Evolutionary conservation across 1,140 invertebrate genomes (phyloP).

Genomic region (Drosophila punjabiensis): DNA sequence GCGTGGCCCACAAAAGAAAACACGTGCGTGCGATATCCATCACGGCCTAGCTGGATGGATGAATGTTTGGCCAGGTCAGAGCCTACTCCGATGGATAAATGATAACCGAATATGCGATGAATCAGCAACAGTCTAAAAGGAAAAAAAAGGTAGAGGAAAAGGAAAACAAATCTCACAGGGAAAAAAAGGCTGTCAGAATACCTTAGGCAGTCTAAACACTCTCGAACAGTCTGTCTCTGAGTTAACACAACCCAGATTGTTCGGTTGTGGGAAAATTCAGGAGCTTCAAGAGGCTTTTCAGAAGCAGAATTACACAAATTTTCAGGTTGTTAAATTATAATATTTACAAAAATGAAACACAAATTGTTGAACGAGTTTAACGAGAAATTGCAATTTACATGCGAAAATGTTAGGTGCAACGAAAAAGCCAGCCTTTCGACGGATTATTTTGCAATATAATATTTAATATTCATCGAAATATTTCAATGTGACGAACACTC

Average conservation of each 20-base stretch:
- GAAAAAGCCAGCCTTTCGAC: neutral
- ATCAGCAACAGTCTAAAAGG: neutral
- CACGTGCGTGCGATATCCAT: slow-evolving; percentile 42
- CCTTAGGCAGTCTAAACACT: neutral
- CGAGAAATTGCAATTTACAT: neutral
- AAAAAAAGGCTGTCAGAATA: neutral
- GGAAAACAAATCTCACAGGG: neutral
- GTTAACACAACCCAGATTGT: neutral
- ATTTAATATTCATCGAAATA: neutral
- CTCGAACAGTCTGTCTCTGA: no score
- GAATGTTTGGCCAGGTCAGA: slow-evolving; percentile 34
- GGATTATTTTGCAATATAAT: neutral
- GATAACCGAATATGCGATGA: slow-evolving; percentile 30
- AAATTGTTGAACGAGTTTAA: neutral
- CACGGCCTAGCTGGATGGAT: slow-evolving; percentile 18
- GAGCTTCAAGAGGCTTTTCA: neutral
- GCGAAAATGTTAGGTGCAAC: neutral
- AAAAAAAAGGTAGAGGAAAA: neutral
- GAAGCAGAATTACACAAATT: no score
- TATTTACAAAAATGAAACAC: no score
- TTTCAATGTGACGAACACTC: neutral
- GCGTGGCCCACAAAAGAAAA: slow-evolving; percentile 27
- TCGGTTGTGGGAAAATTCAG: neutral
- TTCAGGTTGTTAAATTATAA: no score
- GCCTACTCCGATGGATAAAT: slow-evolving; percentile 15